Base-by-base conservation (phyloP, 2,888 invertebrate species). In the Acrobasis repandana region DNA sequence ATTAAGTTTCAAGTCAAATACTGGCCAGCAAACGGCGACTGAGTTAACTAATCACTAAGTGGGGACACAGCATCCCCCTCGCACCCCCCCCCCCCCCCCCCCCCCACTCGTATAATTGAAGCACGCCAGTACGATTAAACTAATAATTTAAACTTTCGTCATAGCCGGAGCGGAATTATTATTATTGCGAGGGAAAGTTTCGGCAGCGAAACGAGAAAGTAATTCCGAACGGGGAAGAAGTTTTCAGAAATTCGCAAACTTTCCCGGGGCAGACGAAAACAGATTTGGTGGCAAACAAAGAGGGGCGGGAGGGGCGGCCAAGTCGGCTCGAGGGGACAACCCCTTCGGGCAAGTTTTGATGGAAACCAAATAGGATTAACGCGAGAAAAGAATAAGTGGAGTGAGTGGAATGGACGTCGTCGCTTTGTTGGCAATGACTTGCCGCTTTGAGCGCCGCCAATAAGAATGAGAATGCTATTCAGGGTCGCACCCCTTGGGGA, bases 71-170 rank as follows among this genome's bases (percentile, higher is more conserved):
- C 68, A 72, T 62, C 61, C 65, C 67, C 28, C 28, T 0, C 0
- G 16, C 58, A 67, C 67, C 71, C 69, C 71, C 67, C 58, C 28
- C 28, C 4, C 0, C 18, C 58, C 67, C 67, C 71, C 69, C 71
- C 67, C 58, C 60, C 63, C 66, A 67, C 65, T 65, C 61, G 73
- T 78, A 85, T 87, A 90, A 92, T 90, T 88, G 88, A 87, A 85
- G 81, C 82, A 78, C 77, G 78, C 81, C 85, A 83, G 82, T 85
- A 73, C 84, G 85, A 91, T 90, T 90, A 86, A 88, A 88, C 89
- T 88, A 90, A 90, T 90, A 90, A 89, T 88, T 90, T 88, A 86
- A 91, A 90, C 85, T 91, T 90, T 87, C 85, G 85, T 87, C 89
- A 86, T 86, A 85, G 83, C 86, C 79, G 75, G 75, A 82, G 85